Base-by-base conservation (phyloP, 2,888 invertebrate species). In the Eilema depressum region DNA sequence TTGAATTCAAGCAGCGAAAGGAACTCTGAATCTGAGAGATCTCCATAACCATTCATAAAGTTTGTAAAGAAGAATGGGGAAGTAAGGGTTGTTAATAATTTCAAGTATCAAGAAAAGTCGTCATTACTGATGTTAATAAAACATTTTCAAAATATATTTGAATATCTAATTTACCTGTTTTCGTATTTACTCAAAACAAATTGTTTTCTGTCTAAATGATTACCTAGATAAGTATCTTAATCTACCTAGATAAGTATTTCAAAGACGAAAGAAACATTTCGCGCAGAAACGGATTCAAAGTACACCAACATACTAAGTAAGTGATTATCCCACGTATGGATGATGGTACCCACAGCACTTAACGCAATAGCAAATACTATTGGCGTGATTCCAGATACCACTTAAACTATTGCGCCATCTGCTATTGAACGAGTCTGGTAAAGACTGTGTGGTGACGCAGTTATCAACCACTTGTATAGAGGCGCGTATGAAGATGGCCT, bases 401-500 rank as follows among this genome's bases (percentile, higher is more conserved):
- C 53, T 53, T 53, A n/a, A 53, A 53, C 53, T 53, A 53, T n/a
- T 47, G 47, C 47, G 8, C 47, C 53, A n/a, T 53, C 53, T 73
- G 75, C 68, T 53, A 53, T 53, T n/a, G 20, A 53, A 53, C 10
- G 53, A 53, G 53, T n/a, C 53, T 53, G 53, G 53, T 53, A 53
- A 53, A 53, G 53, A 47, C 47, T 0, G 41, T 37, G 33, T 10
- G 53, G n/a, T 53, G 53, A 53, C 53, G 53, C 53, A 53, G 53
- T 53, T 53, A 53, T 53, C n/a, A 20, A 47, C 47, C 20, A 47
- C 47, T 20, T 72, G 47, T 47, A 47, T 7, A 20, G 20, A 47
- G 7, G 47, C 47, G 47, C 47, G 8, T 53, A 53, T 53, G 53
- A 53, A 53, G n/a, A 53, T 3, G 47, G n/a, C n/a, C 53, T 53